Conservation (phyloP, 2,888 invertebrate species). For the Pedicia rivosa region DNA sequence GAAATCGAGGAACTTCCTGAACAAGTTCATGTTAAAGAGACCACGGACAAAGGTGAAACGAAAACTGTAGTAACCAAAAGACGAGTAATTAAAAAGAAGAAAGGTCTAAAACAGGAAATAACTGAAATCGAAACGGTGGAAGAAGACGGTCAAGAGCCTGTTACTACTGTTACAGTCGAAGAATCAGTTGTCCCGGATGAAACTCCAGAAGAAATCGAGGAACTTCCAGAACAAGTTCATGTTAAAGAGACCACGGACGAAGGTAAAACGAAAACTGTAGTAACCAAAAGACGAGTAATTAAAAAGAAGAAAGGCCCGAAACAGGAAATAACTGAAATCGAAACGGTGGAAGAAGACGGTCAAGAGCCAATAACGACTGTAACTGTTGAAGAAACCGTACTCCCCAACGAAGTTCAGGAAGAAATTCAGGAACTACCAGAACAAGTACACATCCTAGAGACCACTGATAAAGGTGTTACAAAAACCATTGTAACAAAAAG, state of each 20-base stretch:
- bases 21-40: constrained; percentile 22
- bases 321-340: constrained; percentile 22
- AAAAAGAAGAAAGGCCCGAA: constrained; percentile 16
- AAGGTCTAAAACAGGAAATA: constrained; percentile 12
- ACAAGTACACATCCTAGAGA: constrained; percentile 12
- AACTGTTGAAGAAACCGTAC: constrained; percentile 15
- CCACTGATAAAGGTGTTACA: constrained; percentile 20
- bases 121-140: constrained; percentile 20
- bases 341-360: constrained; percentile 22
- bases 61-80: constrained; percentile 15
- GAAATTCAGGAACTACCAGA: constrained; percentile 23
- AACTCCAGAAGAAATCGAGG: constrained; percentile 14
- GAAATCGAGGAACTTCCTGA: constrained; percentile 22
- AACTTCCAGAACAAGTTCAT: constrained; percentile 18
- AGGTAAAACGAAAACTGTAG: constrained; percentile 24
- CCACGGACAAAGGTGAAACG: constrained; percentile 11
- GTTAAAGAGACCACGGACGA: constrained; percentile 21
- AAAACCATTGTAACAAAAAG: constrained; percentile 17
- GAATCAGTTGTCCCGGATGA: constrained; percentile 14
- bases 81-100: constrained; percentile 19
- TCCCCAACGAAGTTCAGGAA: constrained; percentile 8
- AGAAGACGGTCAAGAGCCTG: constrained; percentile 24
- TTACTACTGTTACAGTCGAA: constrained; percentile 17
- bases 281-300: constrained; percentile 18
- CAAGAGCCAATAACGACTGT: constrained; percentile 26